Percentiles rank a stretch among this genome's conserved stretches.
Evolutionary conservation across 2,113 vertebrate species (phyloP).

Genomic region (Pipa parva): DNA sequence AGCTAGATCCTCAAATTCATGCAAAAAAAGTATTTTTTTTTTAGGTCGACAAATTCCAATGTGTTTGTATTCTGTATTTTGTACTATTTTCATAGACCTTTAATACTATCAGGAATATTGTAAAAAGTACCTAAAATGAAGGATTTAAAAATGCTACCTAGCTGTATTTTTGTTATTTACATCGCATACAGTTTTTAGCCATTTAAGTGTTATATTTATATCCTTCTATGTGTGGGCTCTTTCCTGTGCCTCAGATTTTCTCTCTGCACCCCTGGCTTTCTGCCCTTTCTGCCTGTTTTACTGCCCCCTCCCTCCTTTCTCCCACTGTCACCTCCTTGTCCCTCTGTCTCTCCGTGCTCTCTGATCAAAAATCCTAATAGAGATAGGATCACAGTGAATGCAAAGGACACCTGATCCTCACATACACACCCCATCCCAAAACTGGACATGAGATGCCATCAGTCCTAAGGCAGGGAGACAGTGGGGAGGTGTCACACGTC

Average conservation of each 20-base stretch:
- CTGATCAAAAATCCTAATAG: constrained; percentile 26
- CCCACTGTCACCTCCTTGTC: constrained; percentile 11
- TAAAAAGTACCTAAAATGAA: no score
- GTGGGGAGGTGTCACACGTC: background rate
- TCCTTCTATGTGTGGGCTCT: background rate
- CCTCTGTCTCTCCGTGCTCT: constrained; percentile 14
- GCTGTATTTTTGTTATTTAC: no score
- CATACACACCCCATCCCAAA: constrained; percentile 30
- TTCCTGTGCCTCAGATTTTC: background rate
- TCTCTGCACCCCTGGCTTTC: background rate
- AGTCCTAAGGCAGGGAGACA: constrained; percentile 6
- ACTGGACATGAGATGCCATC: constrained; percentile 17
- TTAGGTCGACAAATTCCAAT: no score
- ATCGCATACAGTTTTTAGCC: background rate
- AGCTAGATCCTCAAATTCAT: no score
- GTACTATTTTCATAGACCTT: no score
- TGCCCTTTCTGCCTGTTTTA: constrained; percentile 18
- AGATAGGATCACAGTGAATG: constrained; percentile 20
- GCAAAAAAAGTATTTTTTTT: no score
- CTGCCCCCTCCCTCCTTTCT: constrained; percentile 18
- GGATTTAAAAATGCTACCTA: no score
- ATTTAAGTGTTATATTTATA: background rate
- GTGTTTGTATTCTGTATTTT: no score
- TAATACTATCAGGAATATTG: no score
- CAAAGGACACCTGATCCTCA: constrained; percentile 29